phyloP scores from a whole-genome alignment of 2,113 vertebrate genomes.

The Echinops telfairi region DNA sequence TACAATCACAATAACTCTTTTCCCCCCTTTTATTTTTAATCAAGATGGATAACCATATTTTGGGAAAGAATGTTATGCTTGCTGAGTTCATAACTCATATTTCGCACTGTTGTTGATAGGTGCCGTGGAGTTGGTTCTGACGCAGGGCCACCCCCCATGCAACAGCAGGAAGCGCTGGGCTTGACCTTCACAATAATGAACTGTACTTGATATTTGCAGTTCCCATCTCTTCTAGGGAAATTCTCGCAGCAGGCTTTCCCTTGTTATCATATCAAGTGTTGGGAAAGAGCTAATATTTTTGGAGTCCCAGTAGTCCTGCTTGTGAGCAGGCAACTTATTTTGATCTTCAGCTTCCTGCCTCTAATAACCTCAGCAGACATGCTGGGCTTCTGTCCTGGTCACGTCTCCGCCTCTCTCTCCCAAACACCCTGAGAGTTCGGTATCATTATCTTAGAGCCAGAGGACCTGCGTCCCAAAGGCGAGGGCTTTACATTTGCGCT shows the following conservation, averaged over 20 bases:
- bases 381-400: neutral
- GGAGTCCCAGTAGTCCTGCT: neutral
- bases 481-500: neutral
- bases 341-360: neutral
- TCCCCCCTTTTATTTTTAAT: neutral
- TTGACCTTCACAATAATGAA: neutral
- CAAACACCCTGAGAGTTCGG: neutral
- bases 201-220: neutral
- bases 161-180: no score
- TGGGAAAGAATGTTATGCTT: neutral
- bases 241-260: neutral
- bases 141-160: no score
- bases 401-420: neutral
- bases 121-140: no score
- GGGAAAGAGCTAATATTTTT: neutral
- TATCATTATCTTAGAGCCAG: neutral
- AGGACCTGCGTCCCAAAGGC: neutral
- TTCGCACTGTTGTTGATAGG: neutral
- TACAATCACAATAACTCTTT: neutral
- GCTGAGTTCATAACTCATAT: neutral
- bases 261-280: neutral
- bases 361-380: neutral
- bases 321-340: neutral
- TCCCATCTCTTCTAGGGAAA: neutral
- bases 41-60: conserved; percentile 8